Evolutionary conservation across 2,888 invertebrate species (phyloP).

Genomic region (Rhopalosiphum nymphaeae): DNA sequence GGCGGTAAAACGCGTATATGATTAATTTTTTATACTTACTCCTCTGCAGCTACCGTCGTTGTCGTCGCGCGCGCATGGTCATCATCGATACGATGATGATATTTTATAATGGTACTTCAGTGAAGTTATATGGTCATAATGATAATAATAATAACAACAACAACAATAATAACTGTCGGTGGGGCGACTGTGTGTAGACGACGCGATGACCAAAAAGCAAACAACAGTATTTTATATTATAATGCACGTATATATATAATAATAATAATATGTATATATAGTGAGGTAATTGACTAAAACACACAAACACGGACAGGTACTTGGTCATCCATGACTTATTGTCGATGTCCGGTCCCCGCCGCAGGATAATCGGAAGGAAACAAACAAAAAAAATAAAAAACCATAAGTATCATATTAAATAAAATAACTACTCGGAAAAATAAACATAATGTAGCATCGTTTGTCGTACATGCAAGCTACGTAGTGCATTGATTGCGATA

Average conservation of each 20-base stretch:
- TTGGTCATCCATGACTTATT: conserved; percentile 61
- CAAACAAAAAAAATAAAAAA: conserved; percentile 1
- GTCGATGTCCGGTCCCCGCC: conserved; percentile 53
- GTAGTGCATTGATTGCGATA: neutral
- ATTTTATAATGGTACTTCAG: conserved; percentile 40
- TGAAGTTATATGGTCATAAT: neutral
- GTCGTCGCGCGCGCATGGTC: conserved; percentile 33
- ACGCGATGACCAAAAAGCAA: conserved; percentile 30
- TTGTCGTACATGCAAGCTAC: neutral
- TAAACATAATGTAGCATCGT: neutral
- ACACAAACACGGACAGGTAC: conserved; percentile 33
- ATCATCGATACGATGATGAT: conserved; percentile 29
- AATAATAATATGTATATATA: conserved; percentile 10
- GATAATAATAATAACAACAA: neutral
- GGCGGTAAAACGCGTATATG: conserved; percentile 11
- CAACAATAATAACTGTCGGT: conserved; percentile 32
- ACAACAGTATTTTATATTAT: conserved; percentile 22
- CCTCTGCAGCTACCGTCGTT: neutral
- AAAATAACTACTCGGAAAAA: neutral
- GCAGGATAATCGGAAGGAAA: conserved; percentile 55
- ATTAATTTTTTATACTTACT: neutral
- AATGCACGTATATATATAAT: neutral
- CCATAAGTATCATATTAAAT: neutral
- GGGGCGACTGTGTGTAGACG: neutral
- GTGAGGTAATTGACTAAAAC: conserved; percentile 48